Evolutionary conservation across 35 echinoderm and acorn worm genomes (phyloP).

Genomic region (Patiria miniata): DNA sequence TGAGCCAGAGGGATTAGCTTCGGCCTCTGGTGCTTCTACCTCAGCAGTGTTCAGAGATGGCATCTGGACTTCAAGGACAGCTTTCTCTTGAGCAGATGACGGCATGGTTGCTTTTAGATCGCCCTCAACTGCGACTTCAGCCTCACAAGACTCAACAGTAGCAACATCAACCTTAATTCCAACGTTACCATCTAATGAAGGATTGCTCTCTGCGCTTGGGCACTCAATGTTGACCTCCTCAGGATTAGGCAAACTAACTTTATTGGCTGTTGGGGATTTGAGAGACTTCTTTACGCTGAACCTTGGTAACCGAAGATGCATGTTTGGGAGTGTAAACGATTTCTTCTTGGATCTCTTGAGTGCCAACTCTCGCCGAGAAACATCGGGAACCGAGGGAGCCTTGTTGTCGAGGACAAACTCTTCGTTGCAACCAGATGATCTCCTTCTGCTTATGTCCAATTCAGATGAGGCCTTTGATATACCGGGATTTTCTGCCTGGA

Average conservation of each 20-base stretch:
- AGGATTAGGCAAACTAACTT: background rate
- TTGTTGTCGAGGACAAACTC: background rate
- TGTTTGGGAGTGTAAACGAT: constrained; percentile 40
- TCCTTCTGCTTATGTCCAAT: background rate
- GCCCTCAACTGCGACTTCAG: background rate
- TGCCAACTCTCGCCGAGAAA: background rate
- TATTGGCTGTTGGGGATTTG: background rate
- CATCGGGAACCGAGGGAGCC: constrained; percentile 5
- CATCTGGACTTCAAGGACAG: background rate
- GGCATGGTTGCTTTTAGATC: background rate
- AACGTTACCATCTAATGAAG: background rate
- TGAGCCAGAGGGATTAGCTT: too few species aligned
- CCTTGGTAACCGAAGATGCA: constrained; percentile 42
- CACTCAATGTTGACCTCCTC: background rate
- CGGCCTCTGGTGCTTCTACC: background rate
- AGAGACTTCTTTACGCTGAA: constrained; percentile 40
- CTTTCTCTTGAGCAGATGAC: background rate
- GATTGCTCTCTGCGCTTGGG: background rate
- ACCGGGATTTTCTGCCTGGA: background rate
- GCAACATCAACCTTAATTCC: background rate
- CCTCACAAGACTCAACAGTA: background rate
- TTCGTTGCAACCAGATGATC: background rate
- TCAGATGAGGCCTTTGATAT: background rate
- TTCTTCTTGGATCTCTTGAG: constrained; percentile 40
- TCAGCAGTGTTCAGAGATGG: background rate